Evolutionary conservation across 2,797 vertebrate species (phyloP).

Genomic region (Psittacula derbiana): DNA sequence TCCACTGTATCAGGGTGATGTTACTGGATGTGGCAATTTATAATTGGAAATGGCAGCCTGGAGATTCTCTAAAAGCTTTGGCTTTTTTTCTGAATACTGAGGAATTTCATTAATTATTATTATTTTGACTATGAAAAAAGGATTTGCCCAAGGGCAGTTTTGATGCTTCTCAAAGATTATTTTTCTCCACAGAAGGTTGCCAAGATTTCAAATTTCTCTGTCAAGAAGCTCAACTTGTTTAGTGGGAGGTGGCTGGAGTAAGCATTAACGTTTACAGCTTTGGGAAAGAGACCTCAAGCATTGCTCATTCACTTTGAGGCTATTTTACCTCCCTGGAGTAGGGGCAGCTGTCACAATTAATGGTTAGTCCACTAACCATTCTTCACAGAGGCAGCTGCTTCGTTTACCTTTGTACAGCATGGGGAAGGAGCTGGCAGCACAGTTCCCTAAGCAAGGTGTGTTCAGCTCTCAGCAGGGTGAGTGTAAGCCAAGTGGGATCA

Average conservation of each 20-base stretch:
- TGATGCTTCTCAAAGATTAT: slow-evolving; percentile 60
- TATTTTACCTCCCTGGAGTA: slow-evolving; percentile 16
- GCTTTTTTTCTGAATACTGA: slow-evolving; percentile 55
- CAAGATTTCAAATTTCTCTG: slow-evolving; percentile 67
- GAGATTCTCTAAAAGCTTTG: slow-evolving; percentile 46
- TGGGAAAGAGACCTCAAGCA: neutral
- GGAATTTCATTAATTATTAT: slow-evolving; percentile 76
- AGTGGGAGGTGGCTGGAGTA: slow-evolving; percentile 43
- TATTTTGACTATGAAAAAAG: slow-evolving; percentile 74
- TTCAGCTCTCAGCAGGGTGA: neutral
- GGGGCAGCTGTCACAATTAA: slow-evolving; percentile 52
- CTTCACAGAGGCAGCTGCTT: neutral
- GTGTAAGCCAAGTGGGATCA: neutral
- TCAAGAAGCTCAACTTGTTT: slow-evolving; percentile 46
- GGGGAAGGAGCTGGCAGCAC: neutral
- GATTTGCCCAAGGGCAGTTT: slow-evolving; percentile 76
- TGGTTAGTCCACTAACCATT: neutral
- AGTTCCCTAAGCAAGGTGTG: neutral
- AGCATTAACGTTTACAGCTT: slow-evolving; percentile 15
- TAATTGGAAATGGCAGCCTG: slow-evolving; percentile 55
- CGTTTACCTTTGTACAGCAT: neutral
- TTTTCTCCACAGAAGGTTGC: slow-evolving; percentile 53
- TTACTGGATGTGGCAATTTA: slow-evolving; percentile 49
- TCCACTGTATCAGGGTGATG: slow-evolving; percentile 15
- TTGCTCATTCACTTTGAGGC: slow-evolving; percentile 60